phyloP scores from a whole-genome alignment of 2,113 vertebrate species.

The Bombycilla garrulus region DNA sequence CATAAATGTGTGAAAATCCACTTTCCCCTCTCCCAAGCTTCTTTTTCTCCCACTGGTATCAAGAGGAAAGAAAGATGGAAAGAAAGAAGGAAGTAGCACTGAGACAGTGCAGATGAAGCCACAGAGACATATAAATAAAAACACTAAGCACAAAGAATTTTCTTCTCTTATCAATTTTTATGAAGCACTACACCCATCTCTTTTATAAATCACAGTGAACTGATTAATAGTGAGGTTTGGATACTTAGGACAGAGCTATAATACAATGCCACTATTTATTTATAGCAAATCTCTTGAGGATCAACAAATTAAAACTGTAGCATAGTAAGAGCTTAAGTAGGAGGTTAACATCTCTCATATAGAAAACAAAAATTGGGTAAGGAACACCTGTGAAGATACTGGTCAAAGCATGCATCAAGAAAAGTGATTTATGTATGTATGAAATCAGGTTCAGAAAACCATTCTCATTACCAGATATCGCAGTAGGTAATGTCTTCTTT shows the following conservation, averaged over 20 bases:
- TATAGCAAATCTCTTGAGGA: not conserved
- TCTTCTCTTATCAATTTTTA: not conserved
- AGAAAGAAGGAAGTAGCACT: not conserved
- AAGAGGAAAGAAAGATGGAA: not conserved
- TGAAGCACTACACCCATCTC: not conserved
- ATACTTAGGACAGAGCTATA: not conserved
- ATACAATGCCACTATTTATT: not conserved
- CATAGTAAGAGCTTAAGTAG: not conserved
- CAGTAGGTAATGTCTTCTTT: not conserved
- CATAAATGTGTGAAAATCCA: not conserved
- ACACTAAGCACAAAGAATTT: not conserved
- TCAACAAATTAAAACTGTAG: not conserved
- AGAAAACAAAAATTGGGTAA: not conserved
- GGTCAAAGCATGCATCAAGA: not conserved
- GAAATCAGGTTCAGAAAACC: not conserved
- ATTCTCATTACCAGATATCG: not conserved
- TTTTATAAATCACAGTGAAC: not conserved
- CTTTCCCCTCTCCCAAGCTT: not conserved
- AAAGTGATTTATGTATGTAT: not conserved
- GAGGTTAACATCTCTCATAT: not conserved
- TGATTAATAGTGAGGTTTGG: not conserved
- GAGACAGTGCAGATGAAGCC: not conserved
- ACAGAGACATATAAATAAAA: not conserved
- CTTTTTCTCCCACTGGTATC: not conserved
- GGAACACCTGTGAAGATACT: not conserved